Evolutionary conservation across 2,888 invertebrate species (phyloP).

Genomic region (Ptychoptera albimana): DNA sequence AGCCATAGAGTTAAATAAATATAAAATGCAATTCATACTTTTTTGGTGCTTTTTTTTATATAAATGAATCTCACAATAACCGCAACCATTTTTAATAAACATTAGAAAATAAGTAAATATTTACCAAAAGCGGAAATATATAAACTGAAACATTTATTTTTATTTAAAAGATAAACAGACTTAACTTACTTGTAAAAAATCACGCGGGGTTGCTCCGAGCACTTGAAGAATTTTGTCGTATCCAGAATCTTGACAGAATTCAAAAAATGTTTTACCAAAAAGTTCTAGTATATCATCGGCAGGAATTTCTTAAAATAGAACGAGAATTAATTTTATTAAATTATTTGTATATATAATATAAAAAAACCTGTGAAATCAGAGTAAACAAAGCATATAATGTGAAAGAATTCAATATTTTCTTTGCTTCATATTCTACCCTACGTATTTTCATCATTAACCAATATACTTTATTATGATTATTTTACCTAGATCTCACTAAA

Average conservation of each 20-base stretch:
- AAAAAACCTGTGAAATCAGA: neutral
- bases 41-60: neutral
- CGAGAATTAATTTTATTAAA: neutral
- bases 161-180: constrained; percentile 1
- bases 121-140: neutral
- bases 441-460: neutral
- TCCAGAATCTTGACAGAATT: constrained; percentile 93
- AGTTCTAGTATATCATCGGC: constrained; percentile 77
- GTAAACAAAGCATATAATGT: too few relatives aligned
- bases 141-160: neutral
- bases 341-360: neutral
- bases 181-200: constrained; percentile 69
- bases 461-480: too few relatives aligned
- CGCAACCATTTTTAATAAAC: neutral
- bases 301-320: constrained; percentile 54
- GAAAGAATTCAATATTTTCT: neutral
- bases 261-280: constrained; percentile 90
- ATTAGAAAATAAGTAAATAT: constrained; percentile 12
- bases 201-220: constrained; percentile 82
- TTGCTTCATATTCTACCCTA: neutral
- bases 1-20: neutral
- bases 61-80: neutral
- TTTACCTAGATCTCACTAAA: too few relatives aligned
- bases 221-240: constrained; percentile 92
- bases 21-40: neutral